A percentile compares a stretch with the other conserved stretches of the same genome.
These are phyloP conservation scores for Actenoides hombroni DNA, from an alignment of 2,113 vertebrate genomes.

Conservation along the genomic window DNA sequence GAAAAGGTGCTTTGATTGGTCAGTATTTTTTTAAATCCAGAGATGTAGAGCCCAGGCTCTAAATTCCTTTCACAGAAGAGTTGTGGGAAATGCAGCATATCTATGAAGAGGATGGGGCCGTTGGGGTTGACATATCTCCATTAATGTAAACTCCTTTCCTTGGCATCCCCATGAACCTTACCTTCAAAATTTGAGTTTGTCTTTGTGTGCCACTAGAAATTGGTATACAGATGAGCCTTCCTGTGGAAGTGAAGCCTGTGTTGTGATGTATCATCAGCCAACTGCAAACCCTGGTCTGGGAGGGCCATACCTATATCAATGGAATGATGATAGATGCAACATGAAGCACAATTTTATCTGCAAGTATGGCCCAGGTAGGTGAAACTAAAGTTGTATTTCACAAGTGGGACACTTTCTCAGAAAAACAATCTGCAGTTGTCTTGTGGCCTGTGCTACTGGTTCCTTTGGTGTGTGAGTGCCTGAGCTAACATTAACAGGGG, in stretches of 20 bases:
- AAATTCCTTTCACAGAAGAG: background rate
- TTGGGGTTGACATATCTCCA: background rate
- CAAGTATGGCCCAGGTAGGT: constrained; percentile 89
- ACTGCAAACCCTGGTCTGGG: constrained; percentile 89
- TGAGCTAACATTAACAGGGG: background rate
- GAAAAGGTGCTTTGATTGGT: background rate
- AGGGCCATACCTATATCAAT: constrained; percentile 92
- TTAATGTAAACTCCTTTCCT: background rate
- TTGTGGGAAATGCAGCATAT: background rate
- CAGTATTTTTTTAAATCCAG: background rate
- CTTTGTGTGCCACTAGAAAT: constrained; percentile 77
- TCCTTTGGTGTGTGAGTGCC: background rate
- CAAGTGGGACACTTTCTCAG: background rate
- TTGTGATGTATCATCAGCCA: constrained; percentile 98
- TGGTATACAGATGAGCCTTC: constrained; percentile 98
- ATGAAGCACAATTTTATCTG: constrained; percentile 99
- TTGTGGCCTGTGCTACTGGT: background rate
- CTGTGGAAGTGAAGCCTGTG: constrained; percentile 95
- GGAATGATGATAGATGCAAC: constrained; percentile 97
- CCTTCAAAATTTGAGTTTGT: background rate
- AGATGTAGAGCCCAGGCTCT: background rate
- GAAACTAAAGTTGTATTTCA: background rate
- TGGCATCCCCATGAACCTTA: background rate
- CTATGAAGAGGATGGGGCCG: background rate
- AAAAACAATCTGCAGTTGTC: background rate